A percentile compares a stretch with the other conserved stretches of the same genome.
Evolutionary conservation across 2,797 vertebrate species (phyloP).

Genomic region (Crypturellus tataupa): DNA sequence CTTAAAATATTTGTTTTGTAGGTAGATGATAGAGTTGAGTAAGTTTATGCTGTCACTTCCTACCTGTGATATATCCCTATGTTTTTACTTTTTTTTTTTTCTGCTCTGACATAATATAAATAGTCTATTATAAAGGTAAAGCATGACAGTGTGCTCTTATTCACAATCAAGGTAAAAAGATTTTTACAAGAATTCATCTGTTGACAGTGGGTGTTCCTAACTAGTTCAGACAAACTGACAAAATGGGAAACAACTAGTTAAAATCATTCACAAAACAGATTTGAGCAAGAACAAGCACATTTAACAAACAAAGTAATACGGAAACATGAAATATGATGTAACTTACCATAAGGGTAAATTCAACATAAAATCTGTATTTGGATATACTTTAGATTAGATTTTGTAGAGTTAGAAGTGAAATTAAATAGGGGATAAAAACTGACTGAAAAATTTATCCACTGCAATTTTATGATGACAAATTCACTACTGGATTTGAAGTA

Average conservation of each 20-base stretch:
- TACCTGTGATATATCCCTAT: neutral
- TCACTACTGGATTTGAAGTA: neutral
- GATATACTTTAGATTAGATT: too few species aligned
- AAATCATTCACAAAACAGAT: neutral
- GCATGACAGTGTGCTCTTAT: neutral
- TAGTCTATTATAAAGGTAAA: neutral
- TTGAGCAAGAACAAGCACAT: neutral
- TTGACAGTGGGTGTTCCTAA: neutral
- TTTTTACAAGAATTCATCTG: neutral
- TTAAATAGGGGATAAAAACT: neutral
- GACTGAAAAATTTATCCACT: neutral
- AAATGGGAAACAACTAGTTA: neutral
- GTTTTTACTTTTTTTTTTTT: neutral
- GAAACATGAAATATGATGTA: neutral
- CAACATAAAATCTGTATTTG: neutral
- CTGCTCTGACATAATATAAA: neutral
- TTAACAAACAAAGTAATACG: neutral
- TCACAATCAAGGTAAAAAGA: neutral
- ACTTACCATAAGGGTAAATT: neutral
- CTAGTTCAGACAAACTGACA: neutral
- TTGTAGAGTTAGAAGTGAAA: neutral
- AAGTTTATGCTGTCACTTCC: neutral
- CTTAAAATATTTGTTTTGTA: neutral
- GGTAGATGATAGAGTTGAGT: neutral
- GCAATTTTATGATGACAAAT: neutral